A percentile compares a stretch with the other conserved stretches of the same genome.
phyloP scores from a whole-genome alignment of 2,113 vertebrate genomes.

The Passer montanus region DNA sequence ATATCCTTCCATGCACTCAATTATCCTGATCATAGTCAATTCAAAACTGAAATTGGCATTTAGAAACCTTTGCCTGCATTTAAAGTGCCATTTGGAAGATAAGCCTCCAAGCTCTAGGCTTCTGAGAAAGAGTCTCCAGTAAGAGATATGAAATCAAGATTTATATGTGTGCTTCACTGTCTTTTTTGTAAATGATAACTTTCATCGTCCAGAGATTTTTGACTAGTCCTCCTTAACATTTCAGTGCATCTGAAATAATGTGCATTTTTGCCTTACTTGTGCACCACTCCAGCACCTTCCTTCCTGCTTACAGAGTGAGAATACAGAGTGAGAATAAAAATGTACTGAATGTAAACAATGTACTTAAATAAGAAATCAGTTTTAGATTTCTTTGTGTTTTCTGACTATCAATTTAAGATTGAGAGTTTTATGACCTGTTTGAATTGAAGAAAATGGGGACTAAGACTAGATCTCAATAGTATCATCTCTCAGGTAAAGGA shows the following conservation, averaged over 20 bases:
- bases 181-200: not conserved
- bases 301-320: not conserved
- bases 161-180: not conserved
- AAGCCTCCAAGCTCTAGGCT: not conserved
- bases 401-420: not conserved
- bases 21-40: slow-evolving; percentile 34
- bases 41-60: slow-evolving; percentile 35
- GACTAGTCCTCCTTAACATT: not conserved
- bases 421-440: not conserved
- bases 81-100: not conserved
- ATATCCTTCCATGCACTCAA: slow-evolving; percentile 45
- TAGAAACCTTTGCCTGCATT: not conserved
- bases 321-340: not conserved
- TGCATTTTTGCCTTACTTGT: not conserved
- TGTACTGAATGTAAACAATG: not conserved
- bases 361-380: not conserved
- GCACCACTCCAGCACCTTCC: not conserved
- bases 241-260: not conserved
- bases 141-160: not conserved
- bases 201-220: not conserved
- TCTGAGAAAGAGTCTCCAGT: not conserved
- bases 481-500: not conserved
- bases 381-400: not conserved
- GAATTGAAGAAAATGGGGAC: not conserved
- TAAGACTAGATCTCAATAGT: not conserved